These are phyloP conservation scores for Scrobipalpa atriplicella DNA, from an alignment of 2,888 invertebrate genomes.

Conservation along the genomic window DNA sequence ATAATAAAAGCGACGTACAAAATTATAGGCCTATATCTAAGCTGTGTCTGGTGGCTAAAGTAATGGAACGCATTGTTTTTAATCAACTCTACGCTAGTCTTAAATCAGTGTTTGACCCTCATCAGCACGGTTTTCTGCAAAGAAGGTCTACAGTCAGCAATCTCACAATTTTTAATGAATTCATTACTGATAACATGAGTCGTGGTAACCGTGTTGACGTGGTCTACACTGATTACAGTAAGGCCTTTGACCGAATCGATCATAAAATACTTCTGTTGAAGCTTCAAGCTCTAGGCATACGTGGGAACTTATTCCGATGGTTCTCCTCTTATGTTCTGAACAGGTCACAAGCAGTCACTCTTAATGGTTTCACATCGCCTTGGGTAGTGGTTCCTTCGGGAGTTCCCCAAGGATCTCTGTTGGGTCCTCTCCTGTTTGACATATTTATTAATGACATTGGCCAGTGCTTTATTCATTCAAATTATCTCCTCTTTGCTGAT, in stretches of 20 bases:
- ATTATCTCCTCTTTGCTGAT: neutral
- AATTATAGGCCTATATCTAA: no score
- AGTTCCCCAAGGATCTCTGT: constrained; percentile 1
- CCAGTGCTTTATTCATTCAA: neutral
- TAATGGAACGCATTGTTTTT: no score
- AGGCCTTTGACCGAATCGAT: neutral
- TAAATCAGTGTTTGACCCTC: no score
- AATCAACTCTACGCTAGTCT: no score
- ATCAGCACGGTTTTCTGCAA: no score
- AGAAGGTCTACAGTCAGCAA: no score
- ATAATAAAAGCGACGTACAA: no score
- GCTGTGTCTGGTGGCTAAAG: no score
- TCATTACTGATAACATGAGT: no score
- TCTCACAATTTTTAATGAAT: no score
- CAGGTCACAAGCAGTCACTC: neutral
- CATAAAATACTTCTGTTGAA: neutral
- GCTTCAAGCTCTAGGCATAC: neutral
- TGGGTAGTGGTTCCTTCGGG: neutral
- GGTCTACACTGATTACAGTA: neutral
- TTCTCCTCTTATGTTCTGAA: neutral
- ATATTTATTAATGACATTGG: constrained; percentile 1
- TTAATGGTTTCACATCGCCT: neutral
- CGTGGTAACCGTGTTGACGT: no score
- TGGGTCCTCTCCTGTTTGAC: neutral
- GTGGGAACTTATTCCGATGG: neutral